Evolutionary conservation across 2,888 invertebrate genomes (phyloP), one percentile per base, ranked within the genome.

Genomic region (Oscheius sp.): DNA sequence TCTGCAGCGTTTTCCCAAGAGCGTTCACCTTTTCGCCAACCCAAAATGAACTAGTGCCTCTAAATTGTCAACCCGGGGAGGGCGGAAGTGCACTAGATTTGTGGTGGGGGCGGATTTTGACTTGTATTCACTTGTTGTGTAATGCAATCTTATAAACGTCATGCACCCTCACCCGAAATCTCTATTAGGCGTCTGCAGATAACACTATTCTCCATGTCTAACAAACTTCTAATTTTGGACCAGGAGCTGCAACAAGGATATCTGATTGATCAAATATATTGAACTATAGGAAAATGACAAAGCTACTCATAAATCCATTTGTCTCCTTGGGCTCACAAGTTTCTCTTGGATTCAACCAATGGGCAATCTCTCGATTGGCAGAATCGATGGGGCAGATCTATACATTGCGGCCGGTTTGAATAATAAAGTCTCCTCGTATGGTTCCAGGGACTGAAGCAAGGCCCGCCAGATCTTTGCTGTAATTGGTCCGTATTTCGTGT

Each of bases 351-450:
- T 91, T 91, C 89, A 98, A 98, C 98, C 98, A 98, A 80, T 98
- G 90, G 71, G 89, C 91, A 83, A 98, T 97, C 90, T 99, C 98
- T 86, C 94, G 94, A 69, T 95, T 92, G 33, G 97, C 98, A 52
- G 94, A 94, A 82, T 95, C 96, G 52, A 96, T 64, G 93, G 91
- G 89, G 99, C 98, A 4, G 96, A 96, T 66, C 97, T 94, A 91
- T 84, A 98, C 94, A 89, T 98, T 98, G 84, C 97, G 90, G 65
- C 82, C 85, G 48, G 84, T 86, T 72, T 85, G 82, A 57, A 80
- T 92, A 89, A 95, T 95, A 87, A 92, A 93, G 88, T 99, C 98
- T 69, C 98, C 98, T 86, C 98, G 92, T 87, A 98, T 96, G 71
- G 34, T 96, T 76, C 98, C 98, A 70, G 97, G 96, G 74, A 91